Evolutionary conservation across 2,113 vertebrate species (phyloP).

Genomic region (Candoia aspera): DNA sequence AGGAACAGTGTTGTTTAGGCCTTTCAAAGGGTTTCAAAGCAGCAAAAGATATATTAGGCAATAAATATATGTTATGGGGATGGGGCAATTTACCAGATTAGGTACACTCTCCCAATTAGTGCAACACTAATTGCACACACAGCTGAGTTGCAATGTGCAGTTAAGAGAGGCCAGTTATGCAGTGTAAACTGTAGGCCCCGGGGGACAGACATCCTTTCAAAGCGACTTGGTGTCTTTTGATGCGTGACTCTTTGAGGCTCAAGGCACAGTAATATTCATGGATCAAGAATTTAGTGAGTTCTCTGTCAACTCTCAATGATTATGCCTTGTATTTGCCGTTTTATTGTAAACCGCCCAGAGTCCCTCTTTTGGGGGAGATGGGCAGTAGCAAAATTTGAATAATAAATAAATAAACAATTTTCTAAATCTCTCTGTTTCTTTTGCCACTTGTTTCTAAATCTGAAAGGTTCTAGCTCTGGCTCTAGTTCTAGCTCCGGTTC

Average conservation of each 20-base stretch:
- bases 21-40: neutral
- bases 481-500: too few species aligned
- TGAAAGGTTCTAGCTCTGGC: neutral
- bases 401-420: too few species aligned
- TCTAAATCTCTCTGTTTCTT: neutral
- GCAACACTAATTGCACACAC: constrained; percentile 50
- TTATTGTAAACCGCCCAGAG: too few species aligned
- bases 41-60: neutral
- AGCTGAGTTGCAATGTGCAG: constrained; percentile 27
- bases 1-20: neutral
- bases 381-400: too few species aligned
- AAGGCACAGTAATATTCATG: neutral
- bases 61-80: constrained; percentile 18
- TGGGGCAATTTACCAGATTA: constrained; percentile 4
- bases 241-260: neutral
- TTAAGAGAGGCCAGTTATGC: neutral
- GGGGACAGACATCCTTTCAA: neutral
- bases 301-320: too few species aligned
- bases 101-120: constrained; percentile 38
- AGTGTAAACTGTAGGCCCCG: neutral
- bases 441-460: neutral
- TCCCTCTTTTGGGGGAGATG: too few species aligned
- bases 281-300: neutral
- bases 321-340: neutral
- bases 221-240: neutral